A percentile compares a stretch with the other conserved stretches of the same genome.
Evolutionary conservation across 2,888 invertebrate genomes (phyloP).

Genomic region (Acrobasis suavella): DNA sequence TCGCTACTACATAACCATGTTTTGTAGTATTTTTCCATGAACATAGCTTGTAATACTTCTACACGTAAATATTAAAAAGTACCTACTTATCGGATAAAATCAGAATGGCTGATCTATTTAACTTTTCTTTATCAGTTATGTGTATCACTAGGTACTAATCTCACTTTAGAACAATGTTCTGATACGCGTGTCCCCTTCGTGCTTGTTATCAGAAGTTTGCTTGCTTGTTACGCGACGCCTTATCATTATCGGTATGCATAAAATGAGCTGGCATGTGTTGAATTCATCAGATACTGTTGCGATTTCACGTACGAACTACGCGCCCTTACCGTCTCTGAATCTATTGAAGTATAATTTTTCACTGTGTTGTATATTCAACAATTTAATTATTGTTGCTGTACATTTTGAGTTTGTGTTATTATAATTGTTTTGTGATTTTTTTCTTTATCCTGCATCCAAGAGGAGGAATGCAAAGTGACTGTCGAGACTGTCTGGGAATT

Average conservation of each 20-base stretch:
- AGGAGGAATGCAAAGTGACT: conserved; percentile 86
- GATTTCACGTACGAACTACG: conserved; percentile 47
- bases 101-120: background rate
- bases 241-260: conserved; percentile 75
- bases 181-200: conserved; percentile 72
- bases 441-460: conserved; percentile 76
- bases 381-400: conserved; percentile 7
- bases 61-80: too few species aligned
- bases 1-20: background rate
- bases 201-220: conserved; percentile 72
- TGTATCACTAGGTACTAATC: conserved; percentile 7
- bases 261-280: conserved; percentile 72
- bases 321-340: conserved; percentile 26
- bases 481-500: conserved; percentile 93
- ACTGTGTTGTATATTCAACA: conserved; percentile 7
- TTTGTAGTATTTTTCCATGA: background rate
- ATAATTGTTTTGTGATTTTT: conserved; percentile 69
- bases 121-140: background rate
- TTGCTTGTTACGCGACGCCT: conserved; percentile 67
- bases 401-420: conserved; percentile 40
- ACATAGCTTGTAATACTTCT: background rate
- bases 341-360: conserved; percentile 14
- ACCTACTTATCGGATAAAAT: background rate
- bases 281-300: conserved; percentile 62
- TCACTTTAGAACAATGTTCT: conserved; percentile 51